Base-by-base conservation (phyloP, 2,113 vertebrate species). In the Cheilinus undulatus region DNA sequence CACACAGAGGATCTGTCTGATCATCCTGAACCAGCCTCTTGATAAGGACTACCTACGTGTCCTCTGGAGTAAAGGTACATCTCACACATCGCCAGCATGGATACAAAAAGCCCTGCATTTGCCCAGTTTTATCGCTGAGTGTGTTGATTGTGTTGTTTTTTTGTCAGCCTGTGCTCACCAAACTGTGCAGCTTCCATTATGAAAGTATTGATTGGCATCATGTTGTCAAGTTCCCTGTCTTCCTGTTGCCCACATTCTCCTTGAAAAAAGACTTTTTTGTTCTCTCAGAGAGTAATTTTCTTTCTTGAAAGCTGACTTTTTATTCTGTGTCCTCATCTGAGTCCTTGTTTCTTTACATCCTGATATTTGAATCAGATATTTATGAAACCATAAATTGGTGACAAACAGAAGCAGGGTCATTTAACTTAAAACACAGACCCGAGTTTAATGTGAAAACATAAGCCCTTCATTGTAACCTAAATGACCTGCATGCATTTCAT, bases 31-130 rank as follows among this genome's bases (percentile, higher is more conserved):
- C 75, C 94, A 94, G 80, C 92, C 92, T 4, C 56, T 93, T 66
- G 92, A 93, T 51, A 63, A 90, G 50, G 72, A 83, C 54, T 86
- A 89, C 84, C 84, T 95, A 13, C 60, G 85, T 27, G 45, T 88
- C 26, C 84, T 94, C 17, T 94, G 94, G 94, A 90, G 28, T 60
- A 95, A 94, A 95, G 92, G 94, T 94, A 93, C 2, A 27, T 49
- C 43, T 69, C 42, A 45, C 36, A 57, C 32, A 57, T 65, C 27
- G 61, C 20, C 45, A 34, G n/a, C 45, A 22, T 40, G 48, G 49
- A 77, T 67, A 61, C 50, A 58, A 75, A 26, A 49, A 36, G 27
- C 7, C 14, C 32, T 52, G 32, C 30, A 5, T 78, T 42, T 68
- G 27, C 45, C 65, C 46, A 27, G 27, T 64, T 66, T 61, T 64